A percentile compares a stretch with the other conserved stretches of the same genome.
Conservation (phyloP, 92 coral and sea anemone species). For the Meandrina meandrites region DNA sequence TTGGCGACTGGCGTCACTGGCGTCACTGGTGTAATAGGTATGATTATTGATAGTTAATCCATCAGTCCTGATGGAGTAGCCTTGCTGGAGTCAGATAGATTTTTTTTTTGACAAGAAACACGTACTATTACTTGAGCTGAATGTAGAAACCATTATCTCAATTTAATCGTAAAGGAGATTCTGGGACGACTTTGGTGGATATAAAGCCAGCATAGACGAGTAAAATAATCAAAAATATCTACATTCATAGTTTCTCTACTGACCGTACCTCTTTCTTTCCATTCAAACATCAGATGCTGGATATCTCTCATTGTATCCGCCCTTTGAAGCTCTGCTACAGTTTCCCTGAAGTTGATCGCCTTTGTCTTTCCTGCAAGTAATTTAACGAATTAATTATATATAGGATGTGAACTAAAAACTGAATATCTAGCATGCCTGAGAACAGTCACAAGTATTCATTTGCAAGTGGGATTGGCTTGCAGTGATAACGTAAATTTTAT, state of each 20-base stretch:
- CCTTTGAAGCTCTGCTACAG: slow-evolving; percentile 44
- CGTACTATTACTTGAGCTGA: too few relatives aligned
- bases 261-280: slow-evolving; percentile 65
- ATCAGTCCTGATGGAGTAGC: too few relatives aligned
- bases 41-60: too few relatives aligned
- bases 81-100: too few relatives aligned
- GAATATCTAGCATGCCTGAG: background rate
- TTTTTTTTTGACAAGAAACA: too few relatives aligned
- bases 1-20: too few relatives aligned
- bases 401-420: background rate
- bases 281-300: slow-evolving; percentile 56
- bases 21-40: too few relatives aligned
- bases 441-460: background rate
- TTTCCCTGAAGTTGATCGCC: slow-evolving; percentile 81
- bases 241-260: background rate
- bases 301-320: slow-evolving; percentile 63
- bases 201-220: too few relatives aligned
- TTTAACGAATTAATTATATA: background rate
- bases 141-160: too few relatives aligned
- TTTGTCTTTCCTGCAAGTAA: slow-evolving; percentile 23
- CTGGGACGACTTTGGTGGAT: too few relatives aligned
- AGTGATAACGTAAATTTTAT: background rate
- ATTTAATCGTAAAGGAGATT: too few relatives aligned
- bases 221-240: too few relatives aligned
- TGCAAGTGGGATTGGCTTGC: background rate